Evolutionary conservation across 2,113 vertebrate genomes (phyloP).

Genomic region (Hippocampus barbouri): DNA sequence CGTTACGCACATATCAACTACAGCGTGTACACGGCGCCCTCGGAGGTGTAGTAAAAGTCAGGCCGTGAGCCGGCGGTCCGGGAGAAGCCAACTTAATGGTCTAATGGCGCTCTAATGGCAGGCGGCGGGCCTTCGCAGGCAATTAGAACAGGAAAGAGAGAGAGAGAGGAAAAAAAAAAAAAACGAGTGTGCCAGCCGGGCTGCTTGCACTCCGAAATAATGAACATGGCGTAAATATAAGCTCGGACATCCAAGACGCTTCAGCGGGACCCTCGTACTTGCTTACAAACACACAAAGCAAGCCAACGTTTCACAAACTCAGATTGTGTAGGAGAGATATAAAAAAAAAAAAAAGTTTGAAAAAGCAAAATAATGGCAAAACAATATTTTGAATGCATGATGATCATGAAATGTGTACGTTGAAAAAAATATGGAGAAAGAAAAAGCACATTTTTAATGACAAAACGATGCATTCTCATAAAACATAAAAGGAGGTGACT

Average conservation of each 20-base stretch:
- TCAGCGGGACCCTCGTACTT: neutral
- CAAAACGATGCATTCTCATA: too few species aligned
- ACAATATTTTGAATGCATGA: neutral
- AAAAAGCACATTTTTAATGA: too few species aligned
- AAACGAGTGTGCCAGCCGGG: too few species aligned
- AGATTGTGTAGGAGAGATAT: too few species aligned
- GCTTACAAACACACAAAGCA: neutral
- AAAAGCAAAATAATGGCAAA: too few species aligned
- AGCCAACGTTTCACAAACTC: too few species aligned
- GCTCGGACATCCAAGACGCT: neutral
- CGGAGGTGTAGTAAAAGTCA: slow-evolving; percentile 71
- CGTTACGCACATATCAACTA: neutral
- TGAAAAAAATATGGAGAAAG: too few species aligned
- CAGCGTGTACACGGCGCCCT: slow-evolving; percentile 48
- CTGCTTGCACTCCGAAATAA: too few species aligned
- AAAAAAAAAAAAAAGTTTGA: too few species aligned
- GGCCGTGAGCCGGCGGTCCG: slow-evolving; percentile 7
- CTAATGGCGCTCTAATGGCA: slow-evolving; percentile 62
- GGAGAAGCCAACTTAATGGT: slow-evolving; percentile 55
- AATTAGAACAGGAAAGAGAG: slow-evolving; percentile 72
- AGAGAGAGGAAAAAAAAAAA: neutral
- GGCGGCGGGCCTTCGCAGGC: slow-evolving; percentile 56
- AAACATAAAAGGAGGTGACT: too few species aligned
- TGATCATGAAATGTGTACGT: too few species aligned
- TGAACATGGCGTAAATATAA: neutral